These are phyloP conservation scores for Zele albiditarsus DNA, from an alignment of 2,888 invertebrate genomes.

Conservation along the genomic window DNA sequence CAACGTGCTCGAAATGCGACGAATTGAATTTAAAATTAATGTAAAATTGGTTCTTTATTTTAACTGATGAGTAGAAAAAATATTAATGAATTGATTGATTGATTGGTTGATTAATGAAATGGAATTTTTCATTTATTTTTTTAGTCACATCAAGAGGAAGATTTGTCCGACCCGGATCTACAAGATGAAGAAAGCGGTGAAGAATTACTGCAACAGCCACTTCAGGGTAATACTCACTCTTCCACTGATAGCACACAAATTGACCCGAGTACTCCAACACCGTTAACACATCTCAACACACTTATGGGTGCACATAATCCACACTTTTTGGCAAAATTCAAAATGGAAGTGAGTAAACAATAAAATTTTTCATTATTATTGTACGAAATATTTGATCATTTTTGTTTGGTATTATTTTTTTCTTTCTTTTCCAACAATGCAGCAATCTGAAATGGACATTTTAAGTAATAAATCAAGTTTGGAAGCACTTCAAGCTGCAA, in stretches of 20 bases:
- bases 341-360: conserved; percentile 65
- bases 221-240: conserved; percentile 64
- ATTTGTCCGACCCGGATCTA: conserved; percentile 75
- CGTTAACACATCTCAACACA: conserved; percentile 73
- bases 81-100: not conserved
- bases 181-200: conserved; percentile 75
- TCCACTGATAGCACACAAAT: conserved; percentile 58
- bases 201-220: conserved; percentile 68
- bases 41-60: not conserved
- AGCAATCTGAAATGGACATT: conserved; percentile 59
- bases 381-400: not conserved
- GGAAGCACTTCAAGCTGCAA: conserved; percentile 67
- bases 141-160: conserved; percentile 77
- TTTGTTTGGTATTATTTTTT: not conserved
- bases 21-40: conserved; percentile 22
- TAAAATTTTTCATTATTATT: not conserved
- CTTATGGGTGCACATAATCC: conserved; percentile 76
- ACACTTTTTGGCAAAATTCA: conserved; percentile 72
- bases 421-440: conserved; percentile 11
- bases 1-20: conserved; percentile 54
- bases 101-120: not conserved
- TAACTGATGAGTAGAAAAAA: not conserved
- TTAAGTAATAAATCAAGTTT: conserved; percentile 61
- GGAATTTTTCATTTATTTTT: conserved; percentile 54
- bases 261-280: conserved; percentile 68